Percentiles rank a stretch among this genome's conserved stretches.
These are phyloP conservation scores for Campylomormyrus numenius DNA, from an alignment of 2,113 vertebrate genomes.

Conservation along the genomic window DNA sequence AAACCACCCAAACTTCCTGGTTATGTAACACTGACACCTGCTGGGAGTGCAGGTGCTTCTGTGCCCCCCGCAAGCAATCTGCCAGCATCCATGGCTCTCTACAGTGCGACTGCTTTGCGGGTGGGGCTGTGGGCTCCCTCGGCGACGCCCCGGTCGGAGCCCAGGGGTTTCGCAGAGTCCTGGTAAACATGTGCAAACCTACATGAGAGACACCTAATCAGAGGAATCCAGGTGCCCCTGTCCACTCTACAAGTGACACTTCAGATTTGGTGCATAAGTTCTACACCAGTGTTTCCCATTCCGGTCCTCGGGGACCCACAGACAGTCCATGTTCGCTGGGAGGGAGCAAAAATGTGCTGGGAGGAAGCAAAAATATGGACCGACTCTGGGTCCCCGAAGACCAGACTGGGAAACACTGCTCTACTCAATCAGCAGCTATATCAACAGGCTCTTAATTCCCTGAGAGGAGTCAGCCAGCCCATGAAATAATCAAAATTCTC, in stretches of 20 bases:
- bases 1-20: background rate
- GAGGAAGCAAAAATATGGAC: background rate
- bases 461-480: background rate
- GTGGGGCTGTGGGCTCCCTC: background rate
- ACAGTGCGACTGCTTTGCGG: background rate
- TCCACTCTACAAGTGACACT: background rate
- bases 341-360: background rate
- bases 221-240: background rate
- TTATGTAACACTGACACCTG: constrained; percentile 6
- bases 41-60: background rate
- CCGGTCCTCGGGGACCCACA: background rate
- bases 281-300: background rate
- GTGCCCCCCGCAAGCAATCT: background rate
- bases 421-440: background rate
- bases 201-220: background rate
- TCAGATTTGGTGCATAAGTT: background rate
- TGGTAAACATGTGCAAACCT: background rate
- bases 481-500: background rate
- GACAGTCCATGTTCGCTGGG: background rate
- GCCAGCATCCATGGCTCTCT: background rate
- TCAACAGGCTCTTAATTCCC: background rate
- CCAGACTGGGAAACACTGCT: background rate
- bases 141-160: background rate
- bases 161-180: background rate
- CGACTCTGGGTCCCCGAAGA: background rate